Base-by-base conservation (phyloP, 2,888 invertebrate genomes). In the Hypomecis punctinalis region DNA sequence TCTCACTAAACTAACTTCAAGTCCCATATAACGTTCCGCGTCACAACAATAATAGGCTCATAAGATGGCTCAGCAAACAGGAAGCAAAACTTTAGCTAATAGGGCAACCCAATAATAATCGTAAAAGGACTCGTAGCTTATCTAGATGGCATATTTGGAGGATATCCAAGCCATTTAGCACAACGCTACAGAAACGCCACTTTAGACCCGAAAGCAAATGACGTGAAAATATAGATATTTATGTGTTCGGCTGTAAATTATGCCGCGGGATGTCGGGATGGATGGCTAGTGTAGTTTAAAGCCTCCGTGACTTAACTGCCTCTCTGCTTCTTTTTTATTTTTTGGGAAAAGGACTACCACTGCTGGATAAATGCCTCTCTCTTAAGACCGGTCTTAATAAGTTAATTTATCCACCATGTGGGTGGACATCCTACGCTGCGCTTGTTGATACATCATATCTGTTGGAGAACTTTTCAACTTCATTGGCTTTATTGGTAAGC, bases 71-170 rank as follows among this genome's bases (percentile, higher is more conserved):
- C 78, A 71, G 71, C 73, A 75, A 76, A 77, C 73, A 75, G 77
- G 76, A 76, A 74, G 75, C 78, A 76, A 76, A 78, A 77, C 74
- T 80, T 80, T 70, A 76, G 72, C 73, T 81, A 79, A 80, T 80
- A 80, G 70, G 75, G 75, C 70, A 66, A 66, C 80, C 78, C 78
- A 81, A 84, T 83, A 85, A 87, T 85, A 86, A 84, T 85, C 83
- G 80, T 84, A 84, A 88, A 87, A 84, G 85, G 82, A 81, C 81
- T 80, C 84, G 76, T 85, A 81, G 83, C 82, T 88, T 89, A 89
- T 89, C 88, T 86, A 78, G 88, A 87, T 86, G 85, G 85, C 84
- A 85, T 86, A 89, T 88, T 90, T 89, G 89, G 87, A 88, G 81
- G 80, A 84, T 83, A 84, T 90, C 90, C 90, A 88, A 89, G 78